These are phyloP conservation scores for Diaphora mendica DNA, from an alignment of 2,888 invertebrate genomes.

Conservation along the genomic window DNA sequence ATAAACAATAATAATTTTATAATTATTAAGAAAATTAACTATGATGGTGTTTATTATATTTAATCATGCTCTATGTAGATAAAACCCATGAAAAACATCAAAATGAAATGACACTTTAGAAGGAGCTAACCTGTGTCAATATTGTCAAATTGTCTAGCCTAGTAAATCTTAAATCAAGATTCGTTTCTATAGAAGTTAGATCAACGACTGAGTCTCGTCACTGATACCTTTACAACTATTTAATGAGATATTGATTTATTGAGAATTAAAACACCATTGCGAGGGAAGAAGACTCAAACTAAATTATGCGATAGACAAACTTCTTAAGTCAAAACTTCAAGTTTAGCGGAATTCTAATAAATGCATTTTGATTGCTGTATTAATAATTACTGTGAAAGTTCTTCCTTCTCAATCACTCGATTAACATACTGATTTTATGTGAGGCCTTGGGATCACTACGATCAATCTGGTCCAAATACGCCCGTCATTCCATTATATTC, in stretches of 20 bases:
- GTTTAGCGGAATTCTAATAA: background rate
- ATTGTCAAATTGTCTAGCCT: background rate
- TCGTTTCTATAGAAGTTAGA: background rate
- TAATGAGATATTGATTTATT: conserved; percentile 4
- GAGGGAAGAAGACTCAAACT: background rate
- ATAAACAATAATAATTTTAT: too few relatives aligned
- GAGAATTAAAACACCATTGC: background rate
- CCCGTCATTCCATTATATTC: too few relatives aligned
- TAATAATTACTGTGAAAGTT: background rate
- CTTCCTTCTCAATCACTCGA: too few relatives aligned
- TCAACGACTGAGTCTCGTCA: background rate
- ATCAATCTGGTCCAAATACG: background rate
- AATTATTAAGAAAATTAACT: too few relatives aligned
- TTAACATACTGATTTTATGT: background rate
- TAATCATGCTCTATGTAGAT: background rate
- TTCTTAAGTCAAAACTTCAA: background rate
- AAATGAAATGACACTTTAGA: background rate
- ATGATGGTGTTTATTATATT: too few relatives aligned
- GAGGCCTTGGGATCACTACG: background rate
- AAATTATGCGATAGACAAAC: background rate
- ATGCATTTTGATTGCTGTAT: background rate
- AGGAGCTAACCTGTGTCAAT: background rate
- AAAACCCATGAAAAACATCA: background rate
- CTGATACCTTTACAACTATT: background rate
- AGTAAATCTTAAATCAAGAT: background rate